Evolutionary conservation across 2,888 invertebrate genomes (phyloP), one percentile per base, ranked within the genome.

Genomic region (Punctoribates punctum): DNA sequence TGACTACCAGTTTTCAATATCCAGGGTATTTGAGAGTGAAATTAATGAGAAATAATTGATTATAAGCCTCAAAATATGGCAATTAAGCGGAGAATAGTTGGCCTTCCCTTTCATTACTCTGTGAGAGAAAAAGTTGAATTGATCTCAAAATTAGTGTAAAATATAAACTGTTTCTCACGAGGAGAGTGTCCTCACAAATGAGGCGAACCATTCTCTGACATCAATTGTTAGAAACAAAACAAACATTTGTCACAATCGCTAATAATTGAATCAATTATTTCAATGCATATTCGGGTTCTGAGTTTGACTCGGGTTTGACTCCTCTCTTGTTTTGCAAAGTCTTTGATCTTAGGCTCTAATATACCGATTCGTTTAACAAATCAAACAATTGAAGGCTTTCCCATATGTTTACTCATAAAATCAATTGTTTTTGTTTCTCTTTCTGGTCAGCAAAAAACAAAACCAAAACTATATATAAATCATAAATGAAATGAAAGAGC

Each of bases 251-350:
- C 20, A 25, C 60, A 25, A 25, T 60, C 11, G 9, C 42, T 42
- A 42, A 42, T 42, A 42, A 42, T 42, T 42, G 42, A 42, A 13
- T 42, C 42, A 42, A 42, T 42, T 13, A 42, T 65, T 65, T 65
- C 23, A 34, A 34, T 34, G 27, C 17, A 65, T 65, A n/a, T 65
- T 34, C 34, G 29, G 34, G 27, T 42, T 62, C 62, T 62, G 25
- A 29, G 34, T 38, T 42, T 38, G 20, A 20, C 23, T 38, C 23
- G 25, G 15, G 34, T 38, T 42, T 38, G 20, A 20, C 23, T 38
- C 23, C n/a, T 70, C n/a, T 54, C 29, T 42, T 70, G 70, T 70
- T 70, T 62, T 70, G 65, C 65, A 65, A 34, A 29, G 29, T 65
- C 65, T 57, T 57, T 57, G 57, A 65, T 65, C n/a, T 17, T 34